Evolutionary conservation across 2,113 vertebrate genomes (phyloP).

Genomic region (Oceanites oceanicus): DNA sequence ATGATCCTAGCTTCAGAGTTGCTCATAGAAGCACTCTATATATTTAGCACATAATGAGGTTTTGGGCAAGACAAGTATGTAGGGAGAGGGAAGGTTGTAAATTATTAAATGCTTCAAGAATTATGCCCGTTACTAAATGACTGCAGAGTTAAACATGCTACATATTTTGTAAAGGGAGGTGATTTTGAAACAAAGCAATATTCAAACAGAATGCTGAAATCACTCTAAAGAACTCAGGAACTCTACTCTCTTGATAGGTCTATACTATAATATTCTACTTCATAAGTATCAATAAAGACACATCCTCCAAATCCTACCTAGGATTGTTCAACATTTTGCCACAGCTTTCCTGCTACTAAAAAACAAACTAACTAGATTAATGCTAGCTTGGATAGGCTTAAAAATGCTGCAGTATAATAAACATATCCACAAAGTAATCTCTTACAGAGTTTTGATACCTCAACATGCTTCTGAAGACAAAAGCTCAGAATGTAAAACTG

Average conservation of each 20-base stretch:
- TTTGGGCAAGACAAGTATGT: background rate
- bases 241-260: background rate
- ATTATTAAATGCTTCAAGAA: background rate
- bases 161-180: background rate
- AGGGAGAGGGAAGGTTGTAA: background rate
- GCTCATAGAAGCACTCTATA: background rate
- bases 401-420: background rate
- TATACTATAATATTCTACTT: background rate
- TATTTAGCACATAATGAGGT: background rate
- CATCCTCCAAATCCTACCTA: background rate
- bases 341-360: background rate
- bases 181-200: background rate
- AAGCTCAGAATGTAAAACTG: background rate
- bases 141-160: background rate
- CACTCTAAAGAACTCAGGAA: background rate
- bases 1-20: background rate
- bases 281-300: background rate
- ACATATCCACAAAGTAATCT: background rate
- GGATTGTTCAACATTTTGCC: background rate
- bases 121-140: background rate
- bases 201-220: background rate
- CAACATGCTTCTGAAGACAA: background rate
- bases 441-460: background rate
- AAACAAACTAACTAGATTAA: background rate
- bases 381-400: background rate